phyloP scores from a whole-genome alignment of 2,797 vertebrate genomes.

The Neostethus bicornis region DNA sequence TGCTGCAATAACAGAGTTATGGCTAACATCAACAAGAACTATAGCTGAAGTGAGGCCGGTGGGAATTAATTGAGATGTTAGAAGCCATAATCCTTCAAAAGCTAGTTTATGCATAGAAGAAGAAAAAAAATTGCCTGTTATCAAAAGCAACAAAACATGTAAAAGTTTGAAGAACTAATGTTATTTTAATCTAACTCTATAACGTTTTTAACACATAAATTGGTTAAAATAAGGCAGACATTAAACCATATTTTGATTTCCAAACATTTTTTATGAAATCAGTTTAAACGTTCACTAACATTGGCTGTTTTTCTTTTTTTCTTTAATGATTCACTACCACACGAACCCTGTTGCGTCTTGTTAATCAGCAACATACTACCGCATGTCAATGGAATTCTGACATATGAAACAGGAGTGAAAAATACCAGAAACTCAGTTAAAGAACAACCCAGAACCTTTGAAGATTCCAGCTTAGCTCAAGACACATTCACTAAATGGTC shows the following conservation, averaged over 20 bases:
- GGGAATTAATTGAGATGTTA: conserved; percentile 67
- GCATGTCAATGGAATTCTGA: conserved; percentile 35
- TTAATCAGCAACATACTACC: conserved; percentile 15
- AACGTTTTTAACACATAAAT: too few relatives aligned
- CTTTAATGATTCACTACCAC: conserved; percentile 13
- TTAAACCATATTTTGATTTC: too few relatives aligned
- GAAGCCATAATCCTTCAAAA: conserved; percentile 64
- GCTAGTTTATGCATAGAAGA: conserved; percentile 57
- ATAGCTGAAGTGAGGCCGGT: conserved; percentile 58
- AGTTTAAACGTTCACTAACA: too few relatives aligned
- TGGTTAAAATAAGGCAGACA: too few relatives aligned
- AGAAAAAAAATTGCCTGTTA: too few relatives aligned
- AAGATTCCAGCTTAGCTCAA: too few relatives aligned
- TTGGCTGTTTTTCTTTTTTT: too few relatives aligned
- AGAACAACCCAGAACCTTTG: too few relatives aligned
- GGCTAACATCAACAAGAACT: conserved; percentile 72
- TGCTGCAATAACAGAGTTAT: conserved; percentile 69
- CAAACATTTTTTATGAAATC: too few relatives aligned
- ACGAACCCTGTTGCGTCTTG: conserved; percentile 7
- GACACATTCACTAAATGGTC: too few relatives aligned
- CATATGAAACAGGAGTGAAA: conserved; percentile 47
- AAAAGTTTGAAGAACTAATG: background rate
- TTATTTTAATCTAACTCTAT: background rate
- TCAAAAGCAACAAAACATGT: conserved; percentile 45
- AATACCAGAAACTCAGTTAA: conserved; percentile 21